Evolutionary conservation across 2,888 invertebrate species (phyloP), one percentile per base, ranked within the genome.

Genomic region (Melanchra persicariae): DNA sequence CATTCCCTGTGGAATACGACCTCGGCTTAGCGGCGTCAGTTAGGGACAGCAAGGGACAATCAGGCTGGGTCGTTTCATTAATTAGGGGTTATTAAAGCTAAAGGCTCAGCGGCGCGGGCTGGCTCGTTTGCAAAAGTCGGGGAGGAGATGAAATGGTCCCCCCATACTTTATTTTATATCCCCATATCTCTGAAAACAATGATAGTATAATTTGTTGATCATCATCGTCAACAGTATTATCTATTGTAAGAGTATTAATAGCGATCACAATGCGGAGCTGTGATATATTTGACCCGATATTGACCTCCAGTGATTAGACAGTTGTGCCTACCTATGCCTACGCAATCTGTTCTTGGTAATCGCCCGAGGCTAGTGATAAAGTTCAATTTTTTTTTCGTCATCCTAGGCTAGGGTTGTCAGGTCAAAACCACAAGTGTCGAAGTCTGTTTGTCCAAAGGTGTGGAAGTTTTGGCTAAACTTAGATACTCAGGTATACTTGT

Each of bases 211-310:
- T 19, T 57, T 51, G 22, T 34, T 52, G 1, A 43, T 24, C 15
- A 51, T 24, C 17, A 34, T 34, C 1, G 12, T 37, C 24, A 9
- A n/a, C 22, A 66, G 19, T 51, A n/a, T 17, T 52, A 52, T 24
- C 1, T 58, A 19, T 45, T 71, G 15, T 2, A 59, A 47, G 40
- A 24, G 37, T 59, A 63, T 58, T 45, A 30, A 52, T 19, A 58
- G 57, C 22, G 34, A 64, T 72, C 64, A 72, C 65, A 74, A 64
- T 74, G 37, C 45, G 26, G 30, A 30, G 22, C 12, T 64, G 34
- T 74, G 72, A 72, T 72, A 64, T 37, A 72, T 58, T 74, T 73
- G 65, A 73, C 74, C 72, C 22, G 30, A 52, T 45, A 45, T 26
- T 58, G 57, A 51, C 71, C 63, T 37, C 45, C 15, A 40, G 22